Evolutionary conservation across 2,797 vertebrate species (phyloP), one percentile per base, ranked within the genome.

Genomic region (Jordanella pulchra): DNA sequence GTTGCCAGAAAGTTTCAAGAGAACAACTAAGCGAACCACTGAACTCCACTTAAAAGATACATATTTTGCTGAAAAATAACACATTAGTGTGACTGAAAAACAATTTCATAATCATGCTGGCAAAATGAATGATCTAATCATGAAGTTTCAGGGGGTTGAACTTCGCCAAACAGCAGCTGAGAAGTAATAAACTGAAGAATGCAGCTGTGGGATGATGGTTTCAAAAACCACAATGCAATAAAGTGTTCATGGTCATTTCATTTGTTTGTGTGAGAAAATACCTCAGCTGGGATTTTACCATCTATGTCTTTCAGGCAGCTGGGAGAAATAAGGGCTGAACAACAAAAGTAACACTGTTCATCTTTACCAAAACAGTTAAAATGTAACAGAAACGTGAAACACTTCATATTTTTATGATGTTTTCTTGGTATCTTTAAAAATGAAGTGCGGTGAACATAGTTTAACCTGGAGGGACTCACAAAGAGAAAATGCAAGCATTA

Each of bases 181-280:
- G 42, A 56, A 44, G 35, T 56, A 69, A 44, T 69, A 69, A 55
- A 67, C 21, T 67, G 30, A 68, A 54, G 66, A 68, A 68, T 54
- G 50, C 25, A 55, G 51, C 50, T 17, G 51, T 25, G 50, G 66
- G 23, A 27, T 54, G 53, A 68, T 51, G 47, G 30, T 61, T 51
- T 18, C 35, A 30, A 35, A 72, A 15, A 30, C 50, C 28, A 66
- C 65, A 51, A 32, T 35, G 53, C 54, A 45, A 69, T 69, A 44
- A 56, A 56, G 25, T 56, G 25, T 17, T 69, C 30, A 27, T 69
- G 53, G 51, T 69, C 53, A 56, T 18, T 44, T 44, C 15, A 56
- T 42, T 69, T 44, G n/a, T 28, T 69, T 44, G n/a, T 56, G 51
- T 69, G 51, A 44, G 67, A 69, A 69, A 69, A 69, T 56, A 35